These are phyloP conservation scores for Geotrupes spiniger DNA, from an alignment of 2,888 invertebrate species.

Conservation along the genomic window DNA sequence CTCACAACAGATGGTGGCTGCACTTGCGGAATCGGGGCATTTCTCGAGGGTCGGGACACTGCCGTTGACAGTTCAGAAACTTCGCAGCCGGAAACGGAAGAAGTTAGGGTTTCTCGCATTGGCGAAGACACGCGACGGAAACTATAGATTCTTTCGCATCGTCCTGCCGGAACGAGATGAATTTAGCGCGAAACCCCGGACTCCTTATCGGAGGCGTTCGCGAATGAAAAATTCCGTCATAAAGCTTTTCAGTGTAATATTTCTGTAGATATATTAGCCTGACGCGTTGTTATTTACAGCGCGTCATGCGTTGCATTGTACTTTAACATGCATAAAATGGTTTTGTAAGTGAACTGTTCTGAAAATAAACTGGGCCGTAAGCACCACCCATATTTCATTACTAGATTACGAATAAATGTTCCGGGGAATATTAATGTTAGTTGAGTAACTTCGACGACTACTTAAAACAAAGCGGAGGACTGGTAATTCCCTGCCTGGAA, in stretches of 20 bases:
- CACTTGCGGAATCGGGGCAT: constrained; percentile 17
- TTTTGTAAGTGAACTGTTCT: constrained; percentile 2
- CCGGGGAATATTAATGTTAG: no score
- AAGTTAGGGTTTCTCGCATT: constrained; percentile 21
- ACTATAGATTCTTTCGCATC: constrained; percentile 23
- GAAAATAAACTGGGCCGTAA: constrained; percentile 1
- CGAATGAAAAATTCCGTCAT: background rate
- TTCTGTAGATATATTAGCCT: background rate
- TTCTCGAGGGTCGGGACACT: constrained; percentile 16
- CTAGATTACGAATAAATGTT: no score
- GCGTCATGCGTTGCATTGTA: constrained; percentile 1
- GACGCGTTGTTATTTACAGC: constrained; percentile 1
- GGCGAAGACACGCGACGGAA: constrained; percentile 20
- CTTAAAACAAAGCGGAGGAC: no score
- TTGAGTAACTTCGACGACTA: no score
- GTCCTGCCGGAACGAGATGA: constrained; percentile 2
- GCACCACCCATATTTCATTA: background rate
- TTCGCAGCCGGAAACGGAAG: constrained; percentile 22
- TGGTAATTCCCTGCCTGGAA: no score
- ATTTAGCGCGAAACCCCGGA: background rate
- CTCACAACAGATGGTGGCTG: constrained; percentile 22
- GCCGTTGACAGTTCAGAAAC: constrained; percentile 22
- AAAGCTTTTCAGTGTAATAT: background rate
- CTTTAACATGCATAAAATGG: background rate
- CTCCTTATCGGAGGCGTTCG: background rate